Base-by-base conservation (phyloP, 2,888 invertebrate species). In the Colostygia pectinataria region DNA sequence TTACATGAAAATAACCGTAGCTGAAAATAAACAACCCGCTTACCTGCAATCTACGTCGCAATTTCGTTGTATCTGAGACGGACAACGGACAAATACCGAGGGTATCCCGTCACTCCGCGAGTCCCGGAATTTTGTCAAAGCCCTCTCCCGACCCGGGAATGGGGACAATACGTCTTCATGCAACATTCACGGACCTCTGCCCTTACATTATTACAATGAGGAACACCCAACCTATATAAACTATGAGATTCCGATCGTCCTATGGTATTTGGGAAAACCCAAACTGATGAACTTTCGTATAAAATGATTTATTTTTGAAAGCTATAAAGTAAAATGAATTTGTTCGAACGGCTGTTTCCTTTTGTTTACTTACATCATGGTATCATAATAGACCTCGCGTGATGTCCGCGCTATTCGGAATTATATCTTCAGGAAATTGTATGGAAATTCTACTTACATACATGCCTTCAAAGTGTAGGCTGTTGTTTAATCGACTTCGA, bases 101-200 rank as follows among this genome's bases (percentile, higher is more conserved):
- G 42, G 52, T 50, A 50, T 51, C 32, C 53, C 53, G 57, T 59
- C 57, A 59, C 45, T 55, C 45, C 40, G 36, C 54, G 41, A 48
- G 38, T 57, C 54, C 52, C 52, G 57, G 82, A 80, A 83, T 83
- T 78, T 83, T 77, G 83, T 86, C 81, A 83, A 80, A 79, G 83
- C 82, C 77, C 66, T 62, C 65, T 64, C 66, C 61, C 64, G 64
- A 63, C 68, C 61, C 65, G 63, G 72, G 72, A 75, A 76, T 77
- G 76, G 68, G 73, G 61, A 76, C 77, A 75, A 82, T 83, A 82
- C 74, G 66, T 83, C 83, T 85, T 79, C 80, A 77, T 81, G 72
- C 71, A 77, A 78, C 77, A 79, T 83, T 80, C 77, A 77, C 75
- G 77, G 74, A 67, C 63, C 74, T 65, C 62, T 71, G 68, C 70